These are phyloP conservation scores for Lethocerus indicus DNA, from an alignment of 1,140 invertebrate species.

Conservation along the genomic window DNA sequence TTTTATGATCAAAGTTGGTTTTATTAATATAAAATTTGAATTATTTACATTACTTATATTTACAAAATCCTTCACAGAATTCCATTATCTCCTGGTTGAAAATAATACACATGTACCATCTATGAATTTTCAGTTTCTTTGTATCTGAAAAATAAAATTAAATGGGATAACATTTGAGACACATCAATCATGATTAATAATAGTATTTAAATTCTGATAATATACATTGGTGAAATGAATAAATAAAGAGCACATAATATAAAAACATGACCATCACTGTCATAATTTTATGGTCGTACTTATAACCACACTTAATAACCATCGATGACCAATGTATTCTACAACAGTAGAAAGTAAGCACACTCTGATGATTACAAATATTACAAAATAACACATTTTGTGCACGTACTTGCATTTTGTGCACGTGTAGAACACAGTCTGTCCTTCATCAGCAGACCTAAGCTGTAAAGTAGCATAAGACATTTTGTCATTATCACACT, in stretches of 20 bases:
- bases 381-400: not conserved
- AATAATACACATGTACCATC: no score
- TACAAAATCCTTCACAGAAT: no score
- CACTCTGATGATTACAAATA: not conserved
- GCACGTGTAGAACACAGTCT: constrained; percentile 96
- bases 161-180: not conserved
- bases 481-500: constrained; percentile 84
- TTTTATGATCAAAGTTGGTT: no score
- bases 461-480: constrained; percentile 87
- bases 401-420: constrained; percentile 71
- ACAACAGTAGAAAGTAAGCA: not conserved
- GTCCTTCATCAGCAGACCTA: constrained; percentile 94
- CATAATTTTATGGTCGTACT: not conserved
- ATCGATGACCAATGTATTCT: not conserved
- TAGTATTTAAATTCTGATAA: no score
- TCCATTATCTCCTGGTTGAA: no score
- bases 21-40: no score
- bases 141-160: constrained; percentile 34
- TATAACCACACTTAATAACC: not conserved
- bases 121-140: constrained; percentile 55
- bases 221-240: no score
- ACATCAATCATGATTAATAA: not conserved
- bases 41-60: no score
- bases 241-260: no score
- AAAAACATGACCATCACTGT: no score